Base-by-base conservation (phyloP, 2,113 vertebrate species). In the Pterocles orientalis region DNA sequence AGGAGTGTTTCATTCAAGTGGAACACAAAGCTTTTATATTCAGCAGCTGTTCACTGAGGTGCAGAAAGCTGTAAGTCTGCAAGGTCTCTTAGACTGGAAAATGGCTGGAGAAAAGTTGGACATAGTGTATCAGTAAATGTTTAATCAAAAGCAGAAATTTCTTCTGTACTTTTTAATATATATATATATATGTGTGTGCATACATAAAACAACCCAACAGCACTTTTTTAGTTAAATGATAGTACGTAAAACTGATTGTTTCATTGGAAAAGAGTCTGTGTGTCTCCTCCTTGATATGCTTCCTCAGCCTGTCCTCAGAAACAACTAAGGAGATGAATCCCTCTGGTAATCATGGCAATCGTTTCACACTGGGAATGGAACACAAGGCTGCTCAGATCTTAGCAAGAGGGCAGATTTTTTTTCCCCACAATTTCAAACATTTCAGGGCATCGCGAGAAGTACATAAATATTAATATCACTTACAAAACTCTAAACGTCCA, bases 41-140 rank as follows among this genome's bases (percentile, higher is more conserved):
- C 94, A 94, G 86, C 76, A 97, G 92, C 95, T 90, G 91, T 96
- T 98, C 93, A 97, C 90, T 94, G 96, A 96, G 72, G 89, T 94
- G 75, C 91, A 72, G 88, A 94, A 95, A 91, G 86, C 69, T 89
- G 57, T 93, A 85, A 78, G 20, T 51, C 58, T 96, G 53, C 57
- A 91, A 96, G 92, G 69, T 80, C 29, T 94, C 56, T 94, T 90
- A 86, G 86, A 54, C 36, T 78, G 68, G 20, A 77, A 84, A 86
- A 65, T 80, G 58, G 90, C 43, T 87, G 80, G 94, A 92, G 84
- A 82, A 91, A 81, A 91, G 85, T 68, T 73, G 66, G 82, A 61
- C 39, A 76, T 73, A 88, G 54, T 57, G 51, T 95, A 95, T 87
- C 78, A 87, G 81, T 92, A 92, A 88, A 45, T 62, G 56, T 91